Percentiles rank a stretch among this genome's conserved stretches.
Conservation (phyloP, 2,888 invertebrate genomes). For the Syrista parreyssii region DNA sequence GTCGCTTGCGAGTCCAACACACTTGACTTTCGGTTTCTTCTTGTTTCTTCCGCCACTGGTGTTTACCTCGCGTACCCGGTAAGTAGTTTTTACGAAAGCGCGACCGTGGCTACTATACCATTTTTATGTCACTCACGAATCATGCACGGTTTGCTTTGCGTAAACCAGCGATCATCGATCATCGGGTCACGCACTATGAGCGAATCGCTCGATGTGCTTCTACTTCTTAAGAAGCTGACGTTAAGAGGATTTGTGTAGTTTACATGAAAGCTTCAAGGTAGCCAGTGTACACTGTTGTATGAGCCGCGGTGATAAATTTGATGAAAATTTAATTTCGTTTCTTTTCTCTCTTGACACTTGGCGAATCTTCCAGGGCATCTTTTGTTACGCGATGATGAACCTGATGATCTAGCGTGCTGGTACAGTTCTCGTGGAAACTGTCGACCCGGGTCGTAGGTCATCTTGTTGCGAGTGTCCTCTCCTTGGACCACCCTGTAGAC, state of each 20-base stretch:
- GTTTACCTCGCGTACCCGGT: neutral
- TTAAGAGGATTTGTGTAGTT: neutral
- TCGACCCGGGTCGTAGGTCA: neutral
- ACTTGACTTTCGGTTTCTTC: neutral
- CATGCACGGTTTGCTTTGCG: neutral
- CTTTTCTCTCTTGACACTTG: no score
- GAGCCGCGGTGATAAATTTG: no score
- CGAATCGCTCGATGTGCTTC: neutral
- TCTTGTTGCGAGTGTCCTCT: constrained; percentile 4
- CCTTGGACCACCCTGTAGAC: constrained; percentile 54
- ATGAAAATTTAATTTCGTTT: no score
- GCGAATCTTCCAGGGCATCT: no score
- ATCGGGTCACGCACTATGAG: neutral
- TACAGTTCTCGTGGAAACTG: neutral
- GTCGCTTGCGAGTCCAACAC: neutral
- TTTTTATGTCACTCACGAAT: neutral
- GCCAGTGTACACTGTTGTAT: no score
- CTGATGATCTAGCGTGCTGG: neutral
- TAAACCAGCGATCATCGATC: neutral
- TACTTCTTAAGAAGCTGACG: neutral
- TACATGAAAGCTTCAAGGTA: neutral
- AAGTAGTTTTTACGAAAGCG: neutral
- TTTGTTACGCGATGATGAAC: neutral
- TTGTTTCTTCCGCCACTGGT: neutral
- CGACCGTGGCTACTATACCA: neutral